Base-by-base conservation (phyloP, 2,797 vertebrate genomes). In the Sebastes vulpes region DNA sequence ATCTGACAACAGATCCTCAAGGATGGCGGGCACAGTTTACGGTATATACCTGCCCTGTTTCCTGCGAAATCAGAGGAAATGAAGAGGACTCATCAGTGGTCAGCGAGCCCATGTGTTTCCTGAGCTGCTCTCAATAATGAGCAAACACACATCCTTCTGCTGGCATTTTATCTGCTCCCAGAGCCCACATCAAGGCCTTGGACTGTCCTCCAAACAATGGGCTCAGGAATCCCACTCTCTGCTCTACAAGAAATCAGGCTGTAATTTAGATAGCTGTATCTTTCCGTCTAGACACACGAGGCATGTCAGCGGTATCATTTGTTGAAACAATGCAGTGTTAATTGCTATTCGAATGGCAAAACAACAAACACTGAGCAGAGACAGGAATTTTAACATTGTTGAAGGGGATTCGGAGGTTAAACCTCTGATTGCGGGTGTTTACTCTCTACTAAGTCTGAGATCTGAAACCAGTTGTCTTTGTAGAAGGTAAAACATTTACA, bases 251-350 rank as follows among this genome's bases (percentile, higher is more conserved):
- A 83, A 87, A 74, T 81, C 87, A 85, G 89, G 75, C 77, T 67
- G 79, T 84, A 70, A 95, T 95, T 95, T 90, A 96, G 95, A 96
- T 95, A 95, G 84, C 90, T 78, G 61, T 93, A 93, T 95, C 94
- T 95, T 65, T 78, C 29, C 20, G 92, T 95, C 94, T 95, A 94
- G 94, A 94, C 93, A 82, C 77, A 84, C 72, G 29, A 70, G 80
- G 86, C 82, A 86, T 59, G 69, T 69, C 76, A 11, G 72, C n/a
- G 79, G 66, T 84, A 79, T 88, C 80, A 77, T 74, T 65, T 57
- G 63, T 65, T 79, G 84, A 89, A 79, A 94, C 89, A 95, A 92
- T 91, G 89, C 73, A 67, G 86, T 12, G 67, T 80, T 86, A 90
- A 92, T 81, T 72, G 59, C 72, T 64, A 54, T 89, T 84, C 42